These are phyloP conservation scores for Cephus nigrinus DNA, from an alignment of 2,888 invertebrate genomes.

Conservation along the genomic window DNA sequence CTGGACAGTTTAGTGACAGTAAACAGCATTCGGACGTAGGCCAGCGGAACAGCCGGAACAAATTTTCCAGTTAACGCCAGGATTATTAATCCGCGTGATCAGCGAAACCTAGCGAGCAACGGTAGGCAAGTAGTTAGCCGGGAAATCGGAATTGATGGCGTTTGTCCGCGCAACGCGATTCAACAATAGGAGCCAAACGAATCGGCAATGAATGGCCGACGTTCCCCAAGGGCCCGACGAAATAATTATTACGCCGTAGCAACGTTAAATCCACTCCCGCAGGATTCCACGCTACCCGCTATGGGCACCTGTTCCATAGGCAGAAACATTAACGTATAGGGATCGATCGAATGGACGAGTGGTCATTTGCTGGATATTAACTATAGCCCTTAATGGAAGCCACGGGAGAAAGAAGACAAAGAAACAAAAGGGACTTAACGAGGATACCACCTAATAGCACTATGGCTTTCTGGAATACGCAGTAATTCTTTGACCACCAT, in stretches of 20 bases:
- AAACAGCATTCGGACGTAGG: neutral
- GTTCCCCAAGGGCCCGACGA: neutral
- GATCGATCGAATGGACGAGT: neutral
- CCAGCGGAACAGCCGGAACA: neutral
- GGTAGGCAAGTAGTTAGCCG: neutral
- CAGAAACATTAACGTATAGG: neutral
- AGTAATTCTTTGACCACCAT: neutral
- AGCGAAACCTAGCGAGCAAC: neutral
- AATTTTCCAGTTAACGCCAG: neutral
- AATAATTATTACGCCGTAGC: neutral
- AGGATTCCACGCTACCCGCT: neutral
- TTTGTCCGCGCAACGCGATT: neutral
- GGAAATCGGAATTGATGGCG: neutral
- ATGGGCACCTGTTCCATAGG: neutral
- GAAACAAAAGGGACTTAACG: neutral
- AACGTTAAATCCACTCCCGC: neutral
- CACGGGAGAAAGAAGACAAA: neutral
- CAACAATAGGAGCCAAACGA: conserved; percentile 28
- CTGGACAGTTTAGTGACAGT: neutral
- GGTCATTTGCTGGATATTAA: neutral
- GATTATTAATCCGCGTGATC: neutral
- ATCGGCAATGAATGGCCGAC: conserved; percentile 11
- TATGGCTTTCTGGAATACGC: neutral
- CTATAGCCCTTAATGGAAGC: neutral
- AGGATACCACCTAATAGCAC: neutral